These are phyloP conservation scores for Seira sanloemensis DNA, from an alignment of 2,888 invertebrate genomes.

Conservation along the genomic window DNA sequence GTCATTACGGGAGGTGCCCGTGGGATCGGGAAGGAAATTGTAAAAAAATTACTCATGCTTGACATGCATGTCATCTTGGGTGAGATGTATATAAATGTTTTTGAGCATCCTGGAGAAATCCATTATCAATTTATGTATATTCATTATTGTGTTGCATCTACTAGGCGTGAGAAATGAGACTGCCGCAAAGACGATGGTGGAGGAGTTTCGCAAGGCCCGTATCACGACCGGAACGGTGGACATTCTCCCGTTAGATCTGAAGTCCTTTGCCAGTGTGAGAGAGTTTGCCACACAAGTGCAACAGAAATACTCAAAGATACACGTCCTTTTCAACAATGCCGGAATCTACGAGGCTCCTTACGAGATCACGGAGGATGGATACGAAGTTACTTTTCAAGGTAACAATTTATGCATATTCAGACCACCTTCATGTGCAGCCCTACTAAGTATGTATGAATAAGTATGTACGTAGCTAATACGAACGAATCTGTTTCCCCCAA, in stretches of 20 bases:
- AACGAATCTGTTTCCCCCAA: not conserved
- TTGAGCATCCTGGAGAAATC: not conserved
- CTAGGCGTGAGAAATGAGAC: conserved; percentile 85
- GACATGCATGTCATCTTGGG: conserved; percentile 87
- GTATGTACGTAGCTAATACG: too few relatives aligned
- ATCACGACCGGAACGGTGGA: conserved; percentile 80
- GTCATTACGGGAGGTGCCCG: conserved; percentile 91
- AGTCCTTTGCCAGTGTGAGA: conserved; percentile 85
- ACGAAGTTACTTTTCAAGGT: conserved; percentile 88
- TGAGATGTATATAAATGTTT: conserved; percentile 75
- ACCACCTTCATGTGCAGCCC: too few relatives aligned
- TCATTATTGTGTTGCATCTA: conserved; percentile 70
- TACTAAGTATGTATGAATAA: too few relatives aligned
- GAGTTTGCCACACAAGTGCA: conserved; percentile 84
- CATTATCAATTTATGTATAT: not conserved
- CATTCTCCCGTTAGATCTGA: conserved; percentile 85
- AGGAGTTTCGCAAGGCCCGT: conserved; percentile 77
- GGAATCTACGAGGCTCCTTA: conserved; percentile 93
- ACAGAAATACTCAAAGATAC: conserved; percentile 81
- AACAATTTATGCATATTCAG: too few relatives aligned
- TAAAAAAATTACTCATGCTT: conserved; percentile 85
- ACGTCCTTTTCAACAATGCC: conserved; percentile 90
- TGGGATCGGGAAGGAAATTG: conserved; percentile 88
- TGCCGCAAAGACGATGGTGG: conserved; percentile 78
- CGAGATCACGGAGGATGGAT: conserved; percentile 86